Percentiles rank a stretch among this genome's conserved stretches.
These are phyloP conservation scores for Panthera leo DNA, from an alignment of 2,113 vertebrate genomes.

Conservation along the genomic window DNA sequence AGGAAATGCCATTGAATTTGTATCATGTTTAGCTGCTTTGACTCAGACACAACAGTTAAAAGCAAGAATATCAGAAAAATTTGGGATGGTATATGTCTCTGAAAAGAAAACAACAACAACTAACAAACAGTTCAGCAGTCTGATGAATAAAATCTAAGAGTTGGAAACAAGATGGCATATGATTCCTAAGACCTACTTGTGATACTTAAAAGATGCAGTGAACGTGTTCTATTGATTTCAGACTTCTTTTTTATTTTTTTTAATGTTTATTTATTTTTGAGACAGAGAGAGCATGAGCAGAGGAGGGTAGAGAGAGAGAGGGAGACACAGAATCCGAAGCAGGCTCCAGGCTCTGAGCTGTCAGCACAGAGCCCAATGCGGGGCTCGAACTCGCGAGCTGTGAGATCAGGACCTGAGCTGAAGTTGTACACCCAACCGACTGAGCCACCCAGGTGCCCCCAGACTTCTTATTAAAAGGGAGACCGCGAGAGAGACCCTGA, in stretches of 20 bases:
- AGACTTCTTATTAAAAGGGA: neutral
- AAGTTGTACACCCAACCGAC: too few species aligned
- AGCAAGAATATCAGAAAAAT: neutral
- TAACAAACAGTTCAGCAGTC: neutral
- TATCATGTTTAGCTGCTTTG: slow-evolving; percentile 2
- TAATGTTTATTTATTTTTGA: too few species aligned
- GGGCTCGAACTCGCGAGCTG: too few species aligned
- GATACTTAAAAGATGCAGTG: neutral
- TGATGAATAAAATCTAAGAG: neutral
- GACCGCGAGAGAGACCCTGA: accelerated
- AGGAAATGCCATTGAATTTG: neutral
- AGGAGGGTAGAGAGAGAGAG: too few species aligned
- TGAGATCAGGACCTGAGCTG: too few species aligned
- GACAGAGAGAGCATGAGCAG: too few species aligned
- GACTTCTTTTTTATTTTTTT: neutral
- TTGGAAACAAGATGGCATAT: neutral
- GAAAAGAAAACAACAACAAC: neutral
- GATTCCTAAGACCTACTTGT: neutral
- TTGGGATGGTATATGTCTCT: neutral
- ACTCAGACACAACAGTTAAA: neutral
- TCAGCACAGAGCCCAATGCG: too few species aligned
- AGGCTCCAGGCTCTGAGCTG: too few species aligned
- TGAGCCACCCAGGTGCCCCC: too few species aligned
- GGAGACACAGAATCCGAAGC: too few species aligned
- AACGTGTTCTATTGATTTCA: neutral